These are phyloP conservation scores for Mormoops blainvillei DNA, from an alignment of 2,113 vertebrate genomes.

Conservation along the genomic window DNA sequence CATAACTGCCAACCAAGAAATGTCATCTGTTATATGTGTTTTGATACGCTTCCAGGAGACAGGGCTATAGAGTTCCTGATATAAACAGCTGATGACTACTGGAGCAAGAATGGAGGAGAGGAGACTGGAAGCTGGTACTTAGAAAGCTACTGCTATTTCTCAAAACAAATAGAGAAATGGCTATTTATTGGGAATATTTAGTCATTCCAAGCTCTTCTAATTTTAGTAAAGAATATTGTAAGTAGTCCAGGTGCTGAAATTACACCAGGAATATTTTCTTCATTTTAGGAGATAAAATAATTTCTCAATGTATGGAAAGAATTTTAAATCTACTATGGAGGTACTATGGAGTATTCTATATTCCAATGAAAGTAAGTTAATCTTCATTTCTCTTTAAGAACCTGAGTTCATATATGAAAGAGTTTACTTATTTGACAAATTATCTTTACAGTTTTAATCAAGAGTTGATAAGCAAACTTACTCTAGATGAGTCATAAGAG, in stretches of 20 bases:
- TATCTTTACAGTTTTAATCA: neutral
- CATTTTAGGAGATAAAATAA: neutral
- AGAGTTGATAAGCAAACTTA: slow-evolving; percentile 80
- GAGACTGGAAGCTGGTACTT: neutral
- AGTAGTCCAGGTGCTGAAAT: neutral
- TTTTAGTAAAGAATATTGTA: neutral
- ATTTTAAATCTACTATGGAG: neutral
- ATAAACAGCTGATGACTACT: neutral
- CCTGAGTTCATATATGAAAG: neutral
- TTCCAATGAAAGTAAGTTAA: slow-evolving; percentile 19
- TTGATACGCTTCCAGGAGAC: neutral
- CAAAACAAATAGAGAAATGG: slow-evolving; percentile 4
- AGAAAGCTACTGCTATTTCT: neutral
- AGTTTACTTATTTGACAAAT: neutral
- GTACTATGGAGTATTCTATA: neutral
- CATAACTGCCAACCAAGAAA: neutral
- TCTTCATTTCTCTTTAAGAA: slow-evolving; percentile 18
- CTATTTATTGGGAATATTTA: neutral
- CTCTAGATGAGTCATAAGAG: slow-evolving; percentile 93
- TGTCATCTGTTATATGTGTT: neutral
- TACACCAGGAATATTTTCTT: neutral
- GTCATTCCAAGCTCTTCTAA: neutral
- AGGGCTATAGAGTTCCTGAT: neutral
- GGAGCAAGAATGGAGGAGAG: neutral
- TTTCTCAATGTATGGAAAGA: neutral